phyloP scores from a whole-genome alignment of 2,113 vertebrate species.

The Agapornis roseicollis region DNA sequence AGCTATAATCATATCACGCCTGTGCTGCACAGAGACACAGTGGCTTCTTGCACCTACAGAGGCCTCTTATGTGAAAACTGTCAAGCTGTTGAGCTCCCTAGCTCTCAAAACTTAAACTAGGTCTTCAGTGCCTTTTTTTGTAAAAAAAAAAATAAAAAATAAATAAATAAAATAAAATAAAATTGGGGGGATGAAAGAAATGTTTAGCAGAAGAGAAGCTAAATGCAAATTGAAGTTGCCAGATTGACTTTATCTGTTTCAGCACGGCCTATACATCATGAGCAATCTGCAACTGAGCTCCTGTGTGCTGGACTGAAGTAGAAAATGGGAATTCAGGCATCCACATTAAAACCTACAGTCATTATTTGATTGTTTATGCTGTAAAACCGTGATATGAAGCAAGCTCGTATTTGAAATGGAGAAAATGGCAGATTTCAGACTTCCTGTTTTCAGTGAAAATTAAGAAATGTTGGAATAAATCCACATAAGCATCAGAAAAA shows the following conservation, averaged over 20 bases:
- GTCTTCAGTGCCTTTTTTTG: background rate
- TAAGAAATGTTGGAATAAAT: background rate
- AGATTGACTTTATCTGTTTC: background rate
- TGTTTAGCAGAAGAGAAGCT: background rate
- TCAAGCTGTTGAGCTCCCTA: background rate
- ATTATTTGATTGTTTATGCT: background rate
- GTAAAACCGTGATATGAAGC: background rate
- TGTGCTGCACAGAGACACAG: background rate
- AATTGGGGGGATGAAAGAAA: background rate
- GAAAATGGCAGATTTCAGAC: background rate
- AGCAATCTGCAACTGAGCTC: background rate
- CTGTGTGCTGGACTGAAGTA: background rate
- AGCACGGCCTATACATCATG: background rate
- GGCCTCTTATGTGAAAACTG: background rate
- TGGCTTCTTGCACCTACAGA: background rate
- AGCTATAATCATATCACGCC: background rate
- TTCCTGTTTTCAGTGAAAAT: background rate
- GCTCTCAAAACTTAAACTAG: background rate
- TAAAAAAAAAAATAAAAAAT: background rate
- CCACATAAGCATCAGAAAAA: background rate
- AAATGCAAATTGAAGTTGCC: background rate
- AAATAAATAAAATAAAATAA: background rate
- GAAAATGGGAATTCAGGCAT: background rate
- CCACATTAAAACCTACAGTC: background rate
- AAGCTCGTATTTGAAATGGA: background rate